Evolutionary conservation across 1,140 invertebrate species (phyloP).

Genomic region (Drosophila carrolli): DNA sequence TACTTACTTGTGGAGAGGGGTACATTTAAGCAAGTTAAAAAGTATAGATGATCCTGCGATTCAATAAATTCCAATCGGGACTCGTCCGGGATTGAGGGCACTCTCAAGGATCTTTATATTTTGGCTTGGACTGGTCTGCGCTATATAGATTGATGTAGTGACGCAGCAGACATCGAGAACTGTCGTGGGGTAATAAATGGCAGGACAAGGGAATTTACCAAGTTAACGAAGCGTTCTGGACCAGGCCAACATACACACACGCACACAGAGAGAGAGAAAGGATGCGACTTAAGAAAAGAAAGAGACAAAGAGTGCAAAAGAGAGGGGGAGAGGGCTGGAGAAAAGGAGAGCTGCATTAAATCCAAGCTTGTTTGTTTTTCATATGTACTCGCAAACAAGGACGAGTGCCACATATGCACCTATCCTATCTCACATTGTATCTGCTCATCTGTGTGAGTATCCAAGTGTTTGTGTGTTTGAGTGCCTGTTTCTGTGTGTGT

Average conservation of each 20-base stretch:
- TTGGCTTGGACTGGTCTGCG: background rate
- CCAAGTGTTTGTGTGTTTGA: background rate
- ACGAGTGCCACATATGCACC: constrained; percentile 65
- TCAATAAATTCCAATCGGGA: background rate
- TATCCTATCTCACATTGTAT: constrained; percentile 42
- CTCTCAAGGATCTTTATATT: background rate
- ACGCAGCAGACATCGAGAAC: constrained; percentile 25
- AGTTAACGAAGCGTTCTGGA: constrained; percentile 47
- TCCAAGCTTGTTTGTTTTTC: constrained; percentile 80
- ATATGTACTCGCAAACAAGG: constrained; percentile 79
- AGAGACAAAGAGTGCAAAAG: background rate
- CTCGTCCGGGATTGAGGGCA: background rate
- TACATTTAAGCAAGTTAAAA: no score
- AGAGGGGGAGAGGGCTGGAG: background rate
- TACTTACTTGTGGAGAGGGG: background rate
- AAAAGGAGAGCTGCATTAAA: constrained; percentile 65
- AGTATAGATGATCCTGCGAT: background rate
- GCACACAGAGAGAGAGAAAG: constrained; percentile 21
- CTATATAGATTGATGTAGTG: constrained; percentile 27
- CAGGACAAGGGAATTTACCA: constrained; percentile 50
- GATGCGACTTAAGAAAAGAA: constrained; percentile 31
- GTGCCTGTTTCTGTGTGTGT: background rate
- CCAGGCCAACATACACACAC: constrained; percentile 21
- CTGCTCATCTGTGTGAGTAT: constrained; percentile 1
- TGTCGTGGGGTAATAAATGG: constrained; percentile 48